A percentile compares a stretch with the other conserved stretches of the same genome.
Evolutionary conservation across 2,797 vertebrate species (phyloP).

Genomic region (Danio tinwini): DNA sequence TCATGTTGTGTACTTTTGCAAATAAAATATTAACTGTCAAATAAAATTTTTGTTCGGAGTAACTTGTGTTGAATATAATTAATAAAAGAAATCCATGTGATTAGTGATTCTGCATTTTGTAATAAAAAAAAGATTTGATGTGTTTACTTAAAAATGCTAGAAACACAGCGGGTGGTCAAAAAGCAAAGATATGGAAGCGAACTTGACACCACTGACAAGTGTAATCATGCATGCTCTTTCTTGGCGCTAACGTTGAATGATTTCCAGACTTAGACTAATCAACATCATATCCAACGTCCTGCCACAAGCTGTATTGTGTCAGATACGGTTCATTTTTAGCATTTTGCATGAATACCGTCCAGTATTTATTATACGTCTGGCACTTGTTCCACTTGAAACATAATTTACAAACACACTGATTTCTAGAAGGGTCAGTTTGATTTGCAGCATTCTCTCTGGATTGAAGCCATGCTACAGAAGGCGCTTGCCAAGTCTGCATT

Average conservation of each 20-base stretch:
- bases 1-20: neutral
- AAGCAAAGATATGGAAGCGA: neutral
- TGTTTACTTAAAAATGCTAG: neutral
- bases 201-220: slow-evolving; percentile 46
- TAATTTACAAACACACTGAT: slow-evolving; percentile 48
- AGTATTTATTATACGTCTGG: slow-evolving; percentile 36
- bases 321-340: slow-evolving; percentile 28
- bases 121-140: neutral
- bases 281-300: slow-evolving; percentile 13
- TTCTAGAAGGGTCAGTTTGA: slow-evolving; percentile 29
- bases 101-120: neutral
- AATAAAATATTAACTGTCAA: neutral
- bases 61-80: neutral
- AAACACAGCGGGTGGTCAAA: slow-evolving; percentile 16
- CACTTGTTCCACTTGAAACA: slow-evolving; percentile 39
- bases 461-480: slow-evolving; percentile 4
- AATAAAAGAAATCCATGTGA: neutral
- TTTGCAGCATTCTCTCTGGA: slow-evolving; percentile 37
- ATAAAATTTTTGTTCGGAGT: neutral
- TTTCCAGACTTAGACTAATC: slow-evolving; percentile 42
- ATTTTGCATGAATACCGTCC: neutral
- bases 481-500: slow-evolving; percentile 22
- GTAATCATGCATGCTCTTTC: slow-evolving; percentile 50
- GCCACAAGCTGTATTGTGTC: slow-evolving; percentile 38
- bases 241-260: slow-evolving; percentile 35